Evolutionary conservation across 1,140 invertebrate species (phyloP).

Genomic region (Mylabris phalerata): DNA sequence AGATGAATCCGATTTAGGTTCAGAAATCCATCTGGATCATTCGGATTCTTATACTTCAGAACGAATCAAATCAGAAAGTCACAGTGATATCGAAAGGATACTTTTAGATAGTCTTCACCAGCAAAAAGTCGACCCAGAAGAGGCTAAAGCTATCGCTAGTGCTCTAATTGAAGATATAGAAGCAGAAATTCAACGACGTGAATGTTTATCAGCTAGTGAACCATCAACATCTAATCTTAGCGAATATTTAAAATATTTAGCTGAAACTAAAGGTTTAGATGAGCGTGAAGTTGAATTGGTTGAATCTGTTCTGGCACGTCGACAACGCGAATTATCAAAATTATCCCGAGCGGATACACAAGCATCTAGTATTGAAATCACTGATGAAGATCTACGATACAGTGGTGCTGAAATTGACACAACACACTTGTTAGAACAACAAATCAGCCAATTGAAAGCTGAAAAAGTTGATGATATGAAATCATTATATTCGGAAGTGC

Average conservation of each 20-base stretch:
- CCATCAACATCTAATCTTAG: slow-evolving; percentile 36
- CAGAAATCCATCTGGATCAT: slow-evolving; percentile 39
- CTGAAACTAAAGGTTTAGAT: slow-evolving; percentile 43
- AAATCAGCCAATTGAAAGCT: slow-evolving; percentile 43
- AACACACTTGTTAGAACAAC: slow-evolving; percentile 48
- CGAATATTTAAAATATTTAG: slow-evolving; percentile 44
- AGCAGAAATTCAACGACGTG: slow-evolving; percentile 44
- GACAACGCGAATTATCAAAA: slow-evolving; percentile 43
- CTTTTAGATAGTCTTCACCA: slow-evolving; percentile 41
- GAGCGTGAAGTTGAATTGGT: slow-evolving; percentile 44
- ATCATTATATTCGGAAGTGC: slow-evolving; percentile 10
- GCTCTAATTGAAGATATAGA: slow-evolving; percentile 50
- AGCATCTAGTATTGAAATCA: slow-evolving; percentile 58
- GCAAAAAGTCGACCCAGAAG: slow-evolving; percentile 49
- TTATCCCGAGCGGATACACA: slow-evolving; percentile 48
- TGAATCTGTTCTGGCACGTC: slow-evolving; percentile 46
- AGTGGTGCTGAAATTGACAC: slow-evolving; percentile 61
- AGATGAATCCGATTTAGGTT: slow-evolving; percentile 39
- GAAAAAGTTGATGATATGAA: slow-evolving; percentile 62
- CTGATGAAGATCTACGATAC: slow-evolving; percentile 57
- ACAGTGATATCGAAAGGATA: slow-evolving; percentile 39
- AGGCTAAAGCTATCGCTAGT: slow-evolving; percentile 45
- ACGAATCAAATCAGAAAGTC: slow-evolving; percentile 35
- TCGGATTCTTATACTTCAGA: slow-evolving; percentile 37
- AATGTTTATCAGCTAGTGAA: slow-evolving; percentile 7